Evolutionary conservation across 2,888 invertebrate genomes (phyloP), one percentile per base, ranked within the genome.

Genomic region (Dynastes maya): DNA sequence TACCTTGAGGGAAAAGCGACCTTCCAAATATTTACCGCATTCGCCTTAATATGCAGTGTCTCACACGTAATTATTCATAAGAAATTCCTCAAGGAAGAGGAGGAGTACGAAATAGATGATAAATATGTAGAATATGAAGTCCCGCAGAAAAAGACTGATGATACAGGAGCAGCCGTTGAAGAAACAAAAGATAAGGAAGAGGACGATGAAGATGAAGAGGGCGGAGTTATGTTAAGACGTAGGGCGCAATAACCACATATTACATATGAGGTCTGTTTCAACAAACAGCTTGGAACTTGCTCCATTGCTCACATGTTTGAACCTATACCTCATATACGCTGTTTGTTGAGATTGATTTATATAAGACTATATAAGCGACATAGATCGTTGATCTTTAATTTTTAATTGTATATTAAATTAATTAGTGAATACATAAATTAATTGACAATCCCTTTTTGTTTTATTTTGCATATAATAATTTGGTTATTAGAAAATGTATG

Each of bases 1-100:
- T 88, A 90, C 79, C 85, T 91, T 13, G 95, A 95, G 0, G 95
- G 95, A 0, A 88, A 88, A 64, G 83, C 82, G 2, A 90, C 93
- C 1, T 89, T 93, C 79, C 89, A 90, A 81, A 89, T 91, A 80
- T 92, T 90, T 78, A 88, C 90, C 61, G 80, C 78, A 0, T 79
- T 90, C 2, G 91, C 90, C 1, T 80, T 89, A 5, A 29, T 88
- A 0, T 89, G 90, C 76, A 89, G 90, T 8, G 74, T 91, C 5
- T 65, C 83, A 1, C 91, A 91, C 82, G 85, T 89, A 22, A 80
- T 89, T 29, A 81, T 90, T 22, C 89, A 91, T 81, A 82, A 87
- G 70, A 84, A 85, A 27, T 87, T 86, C 79, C 84, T 89, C 79
- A 77, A 40, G 8, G 75, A 78, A 49, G 71, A 74, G 27, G 86